Evolutionary conservation across 2,113 vertebrate species (phyloP).

Genomic region (Manacus vitellinus): DNA sequence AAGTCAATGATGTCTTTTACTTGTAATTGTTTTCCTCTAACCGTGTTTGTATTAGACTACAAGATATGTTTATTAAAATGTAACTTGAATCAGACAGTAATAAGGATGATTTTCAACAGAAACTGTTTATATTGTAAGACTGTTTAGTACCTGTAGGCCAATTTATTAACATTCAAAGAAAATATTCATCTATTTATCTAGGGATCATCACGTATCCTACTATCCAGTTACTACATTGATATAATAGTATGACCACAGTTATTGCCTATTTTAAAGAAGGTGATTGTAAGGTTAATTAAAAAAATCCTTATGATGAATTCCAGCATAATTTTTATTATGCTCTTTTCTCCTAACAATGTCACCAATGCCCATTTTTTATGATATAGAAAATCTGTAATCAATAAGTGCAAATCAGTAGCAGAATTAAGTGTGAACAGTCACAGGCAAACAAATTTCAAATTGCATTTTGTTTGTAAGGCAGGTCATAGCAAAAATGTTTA

Average conservation of each 20-base stretch:
- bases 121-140: background rate
- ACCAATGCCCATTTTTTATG: background rate
- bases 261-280: background rate
- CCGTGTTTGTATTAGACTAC: background rate
- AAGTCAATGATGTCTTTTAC: background rate
- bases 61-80: background rate
- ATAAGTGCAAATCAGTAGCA: background rate
- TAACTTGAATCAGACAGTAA: background rate
- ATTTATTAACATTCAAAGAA: background rate
- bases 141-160: background rate
- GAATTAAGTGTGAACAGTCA: background rate
- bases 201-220: fast-evolving
- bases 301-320: background rate
- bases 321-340: background rate
- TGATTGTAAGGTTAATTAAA: background rate
- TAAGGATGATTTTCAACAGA: background rate
- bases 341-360: background rate
- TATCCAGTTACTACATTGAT: background rate
- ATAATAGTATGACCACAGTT: background rate
- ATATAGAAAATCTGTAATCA: background rate
- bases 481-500: background rate
- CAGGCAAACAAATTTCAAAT: background rate
- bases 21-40: background rate
- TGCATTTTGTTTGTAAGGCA: background rate
- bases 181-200: background rate